A percentile compares a stretch with the other conserved stretches of the same genome.
These are phyloP conservation scores for Atlantisia rogersi DNA, from an alignment of 2,113 vertebrate genomes.

Conservation along the genomic window DNA sequence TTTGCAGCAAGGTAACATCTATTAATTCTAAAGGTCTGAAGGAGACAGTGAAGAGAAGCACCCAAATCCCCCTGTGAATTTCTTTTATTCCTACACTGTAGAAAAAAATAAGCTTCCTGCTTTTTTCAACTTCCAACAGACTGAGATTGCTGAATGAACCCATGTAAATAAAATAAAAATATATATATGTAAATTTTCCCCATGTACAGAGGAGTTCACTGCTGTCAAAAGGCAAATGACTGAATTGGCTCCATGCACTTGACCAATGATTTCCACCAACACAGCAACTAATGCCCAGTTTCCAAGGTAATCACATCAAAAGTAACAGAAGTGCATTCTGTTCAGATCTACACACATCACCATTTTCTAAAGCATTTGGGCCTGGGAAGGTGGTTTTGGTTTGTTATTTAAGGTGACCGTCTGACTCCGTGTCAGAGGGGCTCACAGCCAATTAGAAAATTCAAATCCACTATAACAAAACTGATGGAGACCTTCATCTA, in stretches of 20 bases:
- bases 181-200: neutral
- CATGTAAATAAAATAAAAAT: neutral
- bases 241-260: neutral
- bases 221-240: neutral
- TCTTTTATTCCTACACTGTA: neutral
- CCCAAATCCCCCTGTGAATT: neutral
- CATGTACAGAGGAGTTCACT: accelerated
- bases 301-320: neutral
- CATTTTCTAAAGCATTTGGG: neutral
- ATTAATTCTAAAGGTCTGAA: neutral
- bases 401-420: neutral
- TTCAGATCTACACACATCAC: neutral
- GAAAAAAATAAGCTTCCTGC: neutral
- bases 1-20: neutral
- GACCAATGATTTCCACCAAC: neutral
- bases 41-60: neutral
- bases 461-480: neutral
- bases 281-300: neutral
- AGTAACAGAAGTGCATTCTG: neutral
- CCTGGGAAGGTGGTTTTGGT: neutral
- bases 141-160: neutral
- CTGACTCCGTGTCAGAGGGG: neutral
- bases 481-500: neutral
- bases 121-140: neutral
- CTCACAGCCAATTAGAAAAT: neutral